Percentiles rank a stretch among this genome's conserved stretches.
These are phyloP conservation scores for Sphecodes monilicornis DNA, from an alignment of 2,888 invertebrate species.

Conservation along the genomic window DNA sequence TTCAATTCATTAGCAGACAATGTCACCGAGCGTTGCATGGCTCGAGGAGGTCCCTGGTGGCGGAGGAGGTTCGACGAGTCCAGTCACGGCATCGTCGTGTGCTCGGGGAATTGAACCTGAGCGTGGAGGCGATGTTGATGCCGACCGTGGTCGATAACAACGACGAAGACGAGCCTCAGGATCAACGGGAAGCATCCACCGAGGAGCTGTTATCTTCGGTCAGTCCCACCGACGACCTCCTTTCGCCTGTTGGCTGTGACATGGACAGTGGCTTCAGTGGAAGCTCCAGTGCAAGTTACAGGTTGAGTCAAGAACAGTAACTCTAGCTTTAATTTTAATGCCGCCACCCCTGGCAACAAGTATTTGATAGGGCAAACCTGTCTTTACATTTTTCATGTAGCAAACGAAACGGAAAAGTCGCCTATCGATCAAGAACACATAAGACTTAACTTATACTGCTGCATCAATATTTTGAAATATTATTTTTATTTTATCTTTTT, in stretches of 20 bases:
- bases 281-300: constrained; percentile 92
- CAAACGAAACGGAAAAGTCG: background rate
- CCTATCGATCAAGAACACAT: background rate
- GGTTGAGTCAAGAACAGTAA: constrained; percentile 69
- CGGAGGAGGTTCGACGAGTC: constrained; percentile 93
- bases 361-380: background rate
- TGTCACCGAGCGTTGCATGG: constrained; percentile 79
- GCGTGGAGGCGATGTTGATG: constrained; percentile 96
- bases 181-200: constrained; percentile 85
- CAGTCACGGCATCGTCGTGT: constrained; percentile 93
- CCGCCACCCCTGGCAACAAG: background rate
- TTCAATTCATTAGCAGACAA: constrained; percentile 76
- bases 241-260: constrained; percentile 90
- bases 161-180: constrained; percentile 82
- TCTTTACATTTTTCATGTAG: background rate
- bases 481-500: background rate
- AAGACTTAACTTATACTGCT: background rate
- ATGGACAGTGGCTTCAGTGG: constrained; percentile 94
- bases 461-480: background rate
- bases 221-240: constrained; percentile 90
- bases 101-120: constrained; percentile 93
- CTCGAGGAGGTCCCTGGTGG: constrained; percentile 86
- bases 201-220: constrained; percentile 88
- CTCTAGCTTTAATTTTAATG: background rate
- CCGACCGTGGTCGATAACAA: constrained; percentile 87